Evolutionary conservation across 2,888 invertebrate species (phyloP), one percentile per base, ranked within the genome.

Genomic region (Anorthoa munda): DNA sequence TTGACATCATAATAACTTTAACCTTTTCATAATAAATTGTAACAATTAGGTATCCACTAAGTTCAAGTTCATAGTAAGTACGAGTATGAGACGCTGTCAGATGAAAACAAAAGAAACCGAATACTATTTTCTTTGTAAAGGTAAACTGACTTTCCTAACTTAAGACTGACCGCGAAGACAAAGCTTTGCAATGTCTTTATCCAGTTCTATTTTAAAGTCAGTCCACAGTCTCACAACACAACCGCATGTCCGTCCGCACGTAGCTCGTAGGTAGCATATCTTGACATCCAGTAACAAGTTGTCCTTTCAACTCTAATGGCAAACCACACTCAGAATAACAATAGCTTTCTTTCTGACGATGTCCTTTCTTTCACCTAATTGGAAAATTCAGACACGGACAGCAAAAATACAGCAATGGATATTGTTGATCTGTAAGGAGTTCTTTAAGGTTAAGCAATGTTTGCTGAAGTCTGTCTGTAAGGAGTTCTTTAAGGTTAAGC

Each of bases 121-220:
- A 26, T 53, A 9, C 15, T 0, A 23, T 59, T 21, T 46, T 1
- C 0, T 21, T 45, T 15, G 18, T 46, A 15, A 26, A 11, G 18
- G 31, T 60, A 72, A 51, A 5, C 18, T 51, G 18, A 0, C 4
- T 31, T 46, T 31, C 5, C 9, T 23, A 51, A 1, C 15, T 53
- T 46, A 23, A 23, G 9, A 23, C 5, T 3, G 17, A 31, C 15
- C 46, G 17, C 13, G 23, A 63, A n/a, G 13, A 72, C 17, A 48
- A 17, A 55, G 23, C 23, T 31, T 9, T 50, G 3, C 26, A 45
- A 53, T 15, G 0, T 46, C 7, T 46, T 45, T 18, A 51, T 48
- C 23, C 15, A n/a, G n/a, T 55, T 55, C 53, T 23, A 63, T 75
- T 72, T 63, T 17, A 46, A 75, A 60, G 23, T n/a, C 46, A 39